A percentile compares a stretch with the other conserved stretches of the same genome.
Evolutionary conservation across 1,140 invertebrate genomes (phyloP).

Genomic region (Trichonephila inaurata): DNA sequence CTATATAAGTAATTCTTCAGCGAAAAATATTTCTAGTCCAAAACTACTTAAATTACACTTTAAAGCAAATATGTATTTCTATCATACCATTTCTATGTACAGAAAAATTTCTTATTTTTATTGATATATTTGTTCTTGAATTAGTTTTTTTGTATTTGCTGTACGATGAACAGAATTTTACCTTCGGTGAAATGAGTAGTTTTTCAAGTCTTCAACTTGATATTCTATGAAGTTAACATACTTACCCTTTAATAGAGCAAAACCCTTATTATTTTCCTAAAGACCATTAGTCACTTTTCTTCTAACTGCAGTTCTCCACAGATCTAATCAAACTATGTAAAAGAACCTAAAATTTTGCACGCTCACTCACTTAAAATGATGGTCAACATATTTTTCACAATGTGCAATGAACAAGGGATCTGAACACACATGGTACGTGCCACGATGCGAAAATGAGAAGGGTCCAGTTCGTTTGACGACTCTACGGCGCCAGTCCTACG

Average conservation of each 20-base stretch:
- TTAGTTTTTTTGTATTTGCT: too few relatives aligned
- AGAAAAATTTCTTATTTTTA: too few relatives aligned
- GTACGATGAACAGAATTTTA: too few relatives aligned
- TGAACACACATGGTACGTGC: not conserved
- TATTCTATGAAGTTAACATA: not conserved
- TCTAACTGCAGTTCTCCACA: not conserved
- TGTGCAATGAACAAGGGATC: not conserved
- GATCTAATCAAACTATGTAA: not conserved
- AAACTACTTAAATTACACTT: too few relatives aligned
- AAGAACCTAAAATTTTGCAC: not conserved
- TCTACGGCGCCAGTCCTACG: not conserved
- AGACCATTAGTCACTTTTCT: not conserved
- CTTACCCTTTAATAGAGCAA: not conserved
- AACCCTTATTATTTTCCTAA: not conserved
- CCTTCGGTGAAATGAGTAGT: too few relatives aligned
- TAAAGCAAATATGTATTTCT: too few relatives aligned
- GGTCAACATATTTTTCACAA: not conserved
- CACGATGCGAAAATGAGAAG: not conserved
- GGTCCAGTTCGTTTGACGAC: not conserved
- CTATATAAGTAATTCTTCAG: too few relatives aligned
- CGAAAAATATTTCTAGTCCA: too few relatives aligned
- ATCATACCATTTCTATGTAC: too few relatives aligned
- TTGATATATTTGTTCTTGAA: too few relatives aligned
- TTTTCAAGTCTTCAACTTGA: too few relatives aligned
- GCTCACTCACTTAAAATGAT: not conserved